A percentile compares a stretch with the other conserved stretches of the same genome.
phyloP scores from a whole-genome alignment of 2,888 invertebrate species.

The Aleiodes testaceus region DNA sequence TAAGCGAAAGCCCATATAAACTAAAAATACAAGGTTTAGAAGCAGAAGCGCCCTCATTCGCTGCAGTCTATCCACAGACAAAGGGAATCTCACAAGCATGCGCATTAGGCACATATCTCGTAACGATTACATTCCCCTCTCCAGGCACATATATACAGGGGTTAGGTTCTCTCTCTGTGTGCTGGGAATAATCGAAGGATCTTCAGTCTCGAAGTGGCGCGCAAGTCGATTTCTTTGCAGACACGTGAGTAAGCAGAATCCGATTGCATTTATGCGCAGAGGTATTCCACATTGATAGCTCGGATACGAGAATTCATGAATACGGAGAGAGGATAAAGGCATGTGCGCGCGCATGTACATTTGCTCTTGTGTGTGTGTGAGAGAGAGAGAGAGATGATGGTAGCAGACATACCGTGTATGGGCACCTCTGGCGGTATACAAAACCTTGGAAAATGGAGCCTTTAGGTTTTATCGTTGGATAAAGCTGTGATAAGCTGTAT shows the following conservation, averaged over 20 bases:
- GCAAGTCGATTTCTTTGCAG: constrained; percentile 41
- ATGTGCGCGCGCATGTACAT: constrained; percentile 40
- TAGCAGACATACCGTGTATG: constrained; percentile 1
- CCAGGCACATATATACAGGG: constrained; percentile 9
- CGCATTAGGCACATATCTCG: constrained; percentile 58
- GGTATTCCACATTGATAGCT: constrained; percentile 16
- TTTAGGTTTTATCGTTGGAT: constrained; percentile 70
- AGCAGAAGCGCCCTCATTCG: constrained; percentile 47
- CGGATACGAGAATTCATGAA: constrained; percentile 11
- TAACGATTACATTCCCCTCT: constrained; percentile 61
- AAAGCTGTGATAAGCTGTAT: constrained; percentile 71
- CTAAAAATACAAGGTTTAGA: constrained; percentile 62
- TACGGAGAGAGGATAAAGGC: constrained; percentile 21
- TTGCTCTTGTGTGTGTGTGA: background rate
- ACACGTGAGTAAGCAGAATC: constrained; percentile 42
- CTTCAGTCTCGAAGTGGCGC: constrained; percentile 15
- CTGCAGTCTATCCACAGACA: constrained; percentile 59
- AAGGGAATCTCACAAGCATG: constrained; percentile 66
- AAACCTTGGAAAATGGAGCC: constrained; percentile 68
- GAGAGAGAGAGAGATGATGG: constrained; percentile 1
- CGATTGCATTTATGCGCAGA: constrained; percentile 19
- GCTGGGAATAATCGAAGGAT: no score
- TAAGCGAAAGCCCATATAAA: constrained; percentile 40
- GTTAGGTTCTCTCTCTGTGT: no score
- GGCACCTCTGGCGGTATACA: constrained; percentile 54